Evolutionary conservation across 2,888 invertebrate genomes (phyloP).

Genomic region (Tortrix viridana): DNA sequence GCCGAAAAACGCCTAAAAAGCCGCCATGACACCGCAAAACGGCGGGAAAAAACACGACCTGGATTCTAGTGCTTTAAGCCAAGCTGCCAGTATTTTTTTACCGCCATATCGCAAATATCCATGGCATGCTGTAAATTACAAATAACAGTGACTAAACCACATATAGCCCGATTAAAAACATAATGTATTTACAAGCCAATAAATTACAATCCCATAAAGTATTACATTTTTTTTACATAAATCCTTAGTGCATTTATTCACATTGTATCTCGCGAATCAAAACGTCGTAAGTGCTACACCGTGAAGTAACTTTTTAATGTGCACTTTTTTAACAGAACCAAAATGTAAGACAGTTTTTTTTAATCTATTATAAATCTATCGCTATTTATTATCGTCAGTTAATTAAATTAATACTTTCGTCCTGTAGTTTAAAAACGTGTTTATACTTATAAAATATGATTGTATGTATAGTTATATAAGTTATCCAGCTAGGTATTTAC

Average conservation of each 20-base stretch:
- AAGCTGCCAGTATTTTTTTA: neutral
- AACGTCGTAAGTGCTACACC: slow-evolving; percentile 38
- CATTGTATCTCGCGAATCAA: slow-evolving; percentile 53
- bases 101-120: slow-evolving; percentile 3
- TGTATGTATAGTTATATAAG: slow-evolving; percentile 57
- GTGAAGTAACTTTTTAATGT: slow-evolving; percentile 56
- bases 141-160: slow-evolving; percentile 47
- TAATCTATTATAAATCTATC: slow-evolving; percentile 57
- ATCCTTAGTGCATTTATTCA: slow-evolving; percentile 74
- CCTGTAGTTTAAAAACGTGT: slow-evolving; percentile 66
- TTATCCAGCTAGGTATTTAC: slow-evolving; percentile 76
- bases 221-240: slow-evolving; percentile 69
- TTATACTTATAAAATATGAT: slow-evolving; percentile 67
- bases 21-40: slow-evolving; percentile 37
- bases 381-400: slow-evolving; percentile 78
- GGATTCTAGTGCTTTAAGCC: too few species aligned
- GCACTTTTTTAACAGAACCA: slow-evolving; percentile 52
- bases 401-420: slow-evolving; percentile 72
- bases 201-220: slow-evolving; percentile 68
- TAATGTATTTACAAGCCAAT: slow-evolving; percentile 56
- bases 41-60: slow-evolving; percentile 19
- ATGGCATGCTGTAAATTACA: slow-evolving; percentile 22
- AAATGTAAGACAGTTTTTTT: slow-evolving; percentile 43
- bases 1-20: slow-evolving; percentile 44
- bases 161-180: slow-evolving; percentile 44